Conservation (phyloP, 1,140 invertebrate genomes). For the Scaptomyza pallida region DNA sequence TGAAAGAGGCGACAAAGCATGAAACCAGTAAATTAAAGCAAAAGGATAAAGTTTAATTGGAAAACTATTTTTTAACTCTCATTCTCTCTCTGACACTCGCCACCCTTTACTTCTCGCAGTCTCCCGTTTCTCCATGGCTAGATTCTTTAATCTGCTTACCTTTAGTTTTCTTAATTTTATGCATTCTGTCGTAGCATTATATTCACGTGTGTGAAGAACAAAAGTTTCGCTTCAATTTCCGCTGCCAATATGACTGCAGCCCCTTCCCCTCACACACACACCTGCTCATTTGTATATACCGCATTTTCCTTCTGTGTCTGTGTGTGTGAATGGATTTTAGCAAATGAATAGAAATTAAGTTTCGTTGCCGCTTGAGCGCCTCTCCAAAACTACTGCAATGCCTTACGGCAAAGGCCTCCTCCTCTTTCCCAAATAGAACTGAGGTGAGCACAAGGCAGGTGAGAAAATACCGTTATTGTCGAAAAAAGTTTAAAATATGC, state of each 20-base stretch:
- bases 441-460: slow-evolving; percentile 42
- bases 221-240: slow-evolving; percentile 80
- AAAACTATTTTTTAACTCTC: slow-evolving; percentile 80
- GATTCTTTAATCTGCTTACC: slow-evolving; percentile 80
- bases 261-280: not conserved
- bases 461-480: slow-evolving; percentile 78
- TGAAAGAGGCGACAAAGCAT: slow-evolving; percentile 84
- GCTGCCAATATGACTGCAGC: slow-evolving; percentile 75
- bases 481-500: slow-evolving; percentile 83
- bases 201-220: slow-evolving; percentile 71
- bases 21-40: slow-evolving; percentile 84
- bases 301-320: slow-evolving; percentile 10
- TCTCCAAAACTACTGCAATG: slow-evolving; percentile 66
- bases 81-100: not conserved
- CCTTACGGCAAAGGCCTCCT: slow-evolving; percentile 31
- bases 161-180: slow-evolving; percentile 81
- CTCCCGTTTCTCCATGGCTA: slow-evolving; percentile 4
- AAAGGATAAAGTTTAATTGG: slow-evolving; percentile 84
- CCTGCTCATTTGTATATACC: slow-evolving; percentile 25
- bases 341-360: slow-evolving; percentile 83
- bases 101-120: not conserved
- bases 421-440: slow-evolving; percentile 5
- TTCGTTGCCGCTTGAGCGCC: slow-evolving; percentile 74
- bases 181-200: slow-evolving; percentile 77
- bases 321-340: slow-evolving; percentile 66